phyloP scores from a whole-genome alignment of 2,888 invertebrate genomes.

The Polietes domitor region DNA sequence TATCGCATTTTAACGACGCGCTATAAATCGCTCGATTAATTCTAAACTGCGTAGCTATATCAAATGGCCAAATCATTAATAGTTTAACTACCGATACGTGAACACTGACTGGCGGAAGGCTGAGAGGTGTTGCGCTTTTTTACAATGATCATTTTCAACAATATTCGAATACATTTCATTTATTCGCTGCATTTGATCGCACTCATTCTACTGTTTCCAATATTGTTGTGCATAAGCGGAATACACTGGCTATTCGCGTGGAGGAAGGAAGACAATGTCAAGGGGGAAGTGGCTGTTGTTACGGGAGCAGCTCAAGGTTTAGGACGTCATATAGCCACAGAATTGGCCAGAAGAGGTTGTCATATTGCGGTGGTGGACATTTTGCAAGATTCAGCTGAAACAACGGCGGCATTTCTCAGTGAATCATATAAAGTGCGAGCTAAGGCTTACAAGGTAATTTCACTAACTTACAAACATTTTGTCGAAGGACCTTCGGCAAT shows the following conservation, averaged over 20 bases:
- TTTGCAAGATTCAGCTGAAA: slow-evolving; percentile 71
- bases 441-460: slow-evolving; percentile 47
- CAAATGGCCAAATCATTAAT: background rate
- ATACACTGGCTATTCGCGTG: background rate
- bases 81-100: slow-evolving; percentile 2
- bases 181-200: background rate
- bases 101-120: background rate
- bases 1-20: too few relatives aligned
- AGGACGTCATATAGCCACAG: slow-evolving; percentile 77
- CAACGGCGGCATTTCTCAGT: slow-evolving; percentile 71
- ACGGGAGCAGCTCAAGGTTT: slow-evolving; percentile 80
- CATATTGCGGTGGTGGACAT: slow-evolving; percentile 76
- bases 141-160: too few relatives aligned
- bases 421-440: slow-evolving; percentile 70
- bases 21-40: too few relatives aligned
- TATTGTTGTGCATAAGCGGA: background rate
- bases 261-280: background rate
- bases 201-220: background rate
- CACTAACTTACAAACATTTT: too few relatives aligned
- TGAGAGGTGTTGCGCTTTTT: too few relatives aligned
- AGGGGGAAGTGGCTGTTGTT: slow-evolving; percentile 69
- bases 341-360: slow-evolving; percentile 77
- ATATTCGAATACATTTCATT: background rate
- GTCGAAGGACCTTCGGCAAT: too few relatives aligned
- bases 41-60: too few relatives aligned